phyloP scores from a whole-genome alignment of 2,113 vertebrate genomes.

The Poeciliopsis retropinna region DNA sequence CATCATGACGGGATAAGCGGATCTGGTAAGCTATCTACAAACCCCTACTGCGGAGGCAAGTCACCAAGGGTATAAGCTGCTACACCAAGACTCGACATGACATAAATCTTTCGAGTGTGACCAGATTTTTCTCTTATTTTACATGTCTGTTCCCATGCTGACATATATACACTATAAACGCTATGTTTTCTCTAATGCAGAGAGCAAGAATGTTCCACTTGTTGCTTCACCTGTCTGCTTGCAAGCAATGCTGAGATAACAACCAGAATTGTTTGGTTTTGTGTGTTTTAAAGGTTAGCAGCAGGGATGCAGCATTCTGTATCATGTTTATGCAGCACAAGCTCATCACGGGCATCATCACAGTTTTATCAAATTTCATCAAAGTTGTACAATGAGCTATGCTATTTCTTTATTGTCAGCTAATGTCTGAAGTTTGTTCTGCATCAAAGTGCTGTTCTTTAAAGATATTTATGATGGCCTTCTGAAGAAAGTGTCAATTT shows the following conservation, averaged over 20 bases:
- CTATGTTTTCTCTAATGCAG: background rate
- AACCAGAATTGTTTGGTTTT: background rate
- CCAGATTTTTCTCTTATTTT: background rate
- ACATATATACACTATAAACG: background rate
- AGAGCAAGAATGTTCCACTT: background rate
- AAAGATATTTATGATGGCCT: too few relatives aligned
- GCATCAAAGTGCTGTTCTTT: too few relatives aligned
- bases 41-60: slow-evolving; percentile 31
- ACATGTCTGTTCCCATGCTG: background rate
- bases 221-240: background rate
- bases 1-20: slow-evolving; percentile 41
- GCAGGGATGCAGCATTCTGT: background rate
- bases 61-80: slow-evolving; percentile 53
- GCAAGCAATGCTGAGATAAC: background rate
- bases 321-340: background rate
- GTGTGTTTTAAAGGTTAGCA: background rate
- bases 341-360: background rate
- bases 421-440: too few relatives aligned
- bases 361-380: background rate
- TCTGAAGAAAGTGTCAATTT: too few relatives aligned
- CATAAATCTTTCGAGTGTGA: background rate
- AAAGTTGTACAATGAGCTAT: too few relatives aligned
- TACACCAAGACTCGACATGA: background rate
- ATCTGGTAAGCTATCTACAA: slow-evolving; percentile 47
- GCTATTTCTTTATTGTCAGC: too few relatives aligned